Conservation (phyloP, 1,140 invertebrate species). For the Nixonia krombeini region DNA sequence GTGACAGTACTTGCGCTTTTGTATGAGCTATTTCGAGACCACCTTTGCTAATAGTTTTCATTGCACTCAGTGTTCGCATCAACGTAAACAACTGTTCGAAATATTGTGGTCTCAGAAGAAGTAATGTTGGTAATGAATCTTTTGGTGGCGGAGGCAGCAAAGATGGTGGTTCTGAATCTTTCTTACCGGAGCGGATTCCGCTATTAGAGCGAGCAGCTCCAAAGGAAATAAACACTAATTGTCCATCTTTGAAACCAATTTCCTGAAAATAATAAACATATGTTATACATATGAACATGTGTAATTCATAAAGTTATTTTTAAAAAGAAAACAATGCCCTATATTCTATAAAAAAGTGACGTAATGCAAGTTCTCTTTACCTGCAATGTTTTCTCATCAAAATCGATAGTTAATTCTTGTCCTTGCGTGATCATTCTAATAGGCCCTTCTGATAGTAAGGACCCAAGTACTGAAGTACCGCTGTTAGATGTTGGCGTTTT, state of each 20-base stretch:
- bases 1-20: slow-evolving; percentile 88
- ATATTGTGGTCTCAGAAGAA: slow-evolving; percentile 87
- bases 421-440: slow-evolving; percentile 94
- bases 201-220: slow-evolving; percentile 82
- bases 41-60: slow-evolving; percentile 81
- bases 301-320: no score
- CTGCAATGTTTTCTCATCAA: slow-evolving; percentile 88
- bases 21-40: slow-evolving; percentile 87
- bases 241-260: slow-evolving; percentile 92
- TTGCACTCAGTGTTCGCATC: slow-evolving; percentile 89
- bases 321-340: no score
- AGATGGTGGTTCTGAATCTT: slow-evolving; percentile 83
- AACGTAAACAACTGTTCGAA: slow-evolving; percentile 92
- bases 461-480: slow-evolving; percentile 71
- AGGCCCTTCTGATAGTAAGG: slow-evolving; percentile 83
- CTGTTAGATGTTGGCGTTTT: slow-evolving; percentile 34
- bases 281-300: no score
- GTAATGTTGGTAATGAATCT: slow-evolving; percentile 86
- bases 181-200: slow-evolving; percentile 74
- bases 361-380: no score
- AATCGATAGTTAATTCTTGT: slow-evolving; percentile 93
- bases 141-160: slow-evolving; percentile 84
- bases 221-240: slow-evolving; percentile 91
- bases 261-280: slow-evolving; percentile 72
- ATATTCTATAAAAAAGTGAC: no score